phyloP scores from a whole-genome alignment of 2,113 vertebrate genomes.

The Pelecanus crispus region DNA sequence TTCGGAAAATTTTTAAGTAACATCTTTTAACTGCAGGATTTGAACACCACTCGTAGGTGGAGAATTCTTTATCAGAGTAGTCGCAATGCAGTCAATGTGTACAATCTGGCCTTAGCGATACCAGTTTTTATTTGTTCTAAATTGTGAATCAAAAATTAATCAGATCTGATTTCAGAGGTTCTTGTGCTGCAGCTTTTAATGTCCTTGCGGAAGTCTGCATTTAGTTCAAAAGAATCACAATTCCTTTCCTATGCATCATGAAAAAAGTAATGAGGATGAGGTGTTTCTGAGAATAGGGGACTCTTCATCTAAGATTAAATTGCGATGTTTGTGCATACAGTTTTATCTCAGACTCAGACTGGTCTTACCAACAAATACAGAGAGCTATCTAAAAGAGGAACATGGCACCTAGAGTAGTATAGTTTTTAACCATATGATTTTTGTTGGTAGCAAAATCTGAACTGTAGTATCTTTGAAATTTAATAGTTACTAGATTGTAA shows the following conservation, averaged over 20 bases:
- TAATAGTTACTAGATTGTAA: not conserved
- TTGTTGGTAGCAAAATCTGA: not conserved
- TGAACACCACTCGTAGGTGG: not conserved
- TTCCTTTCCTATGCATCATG: not conserved
- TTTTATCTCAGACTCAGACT: not conserved
- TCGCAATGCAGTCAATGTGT: not conserved
- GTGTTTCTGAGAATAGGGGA: not conserved
- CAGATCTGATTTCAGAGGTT: not conserved
- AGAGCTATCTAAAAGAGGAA: not conserved
- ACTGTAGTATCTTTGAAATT: not conserved
- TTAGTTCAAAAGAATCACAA: not conserved
- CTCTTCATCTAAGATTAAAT: not conserved
- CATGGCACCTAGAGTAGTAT: not conserved
- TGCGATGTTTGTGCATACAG: not conserved
- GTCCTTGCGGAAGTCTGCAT: not conserved
- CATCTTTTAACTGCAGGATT: not conserved
- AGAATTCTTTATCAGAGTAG: not conserved
- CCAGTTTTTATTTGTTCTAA: not conserved
- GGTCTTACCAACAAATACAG: not conserved
- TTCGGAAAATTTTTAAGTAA: not conserved
- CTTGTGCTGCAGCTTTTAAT: not conserved
- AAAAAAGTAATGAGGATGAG: not conserved
- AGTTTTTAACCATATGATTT: not conserved
- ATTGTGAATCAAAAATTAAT: not conserved
- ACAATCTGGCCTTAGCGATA: not conserved